These are phyloP conservation scores for Hypomecis atomaria DNA, from an alignment of 2,888 invertebrate species.

Conservation along the genomic window DNA sequence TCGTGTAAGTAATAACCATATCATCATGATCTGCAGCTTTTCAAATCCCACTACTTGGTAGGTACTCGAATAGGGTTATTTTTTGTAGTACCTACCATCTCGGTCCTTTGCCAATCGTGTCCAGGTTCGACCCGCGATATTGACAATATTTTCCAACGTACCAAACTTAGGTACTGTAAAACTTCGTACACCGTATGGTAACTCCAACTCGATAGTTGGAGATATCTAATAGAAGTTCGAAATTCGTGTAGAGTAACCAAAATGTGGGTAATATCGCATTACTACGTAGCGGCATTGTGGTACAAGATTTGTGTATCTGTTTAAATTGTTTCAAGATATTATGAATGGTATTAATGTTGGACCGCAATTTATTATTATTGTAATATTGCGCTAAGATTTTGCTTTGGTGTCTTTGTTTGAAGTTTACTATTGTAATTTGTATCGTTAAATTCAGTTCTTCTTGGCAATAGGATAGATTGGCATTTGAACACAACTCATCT, in stretches of 20 bases:
- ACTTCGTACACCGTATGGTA: background rate
- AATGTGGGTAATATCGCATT: conserved; percentile 15
- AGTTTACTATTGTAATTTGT: too few relatives aligned
- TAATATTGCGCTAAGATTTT: background rate
- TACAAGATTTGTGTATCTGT: conserved; percentile 10
- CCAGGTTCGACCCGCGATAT: too few relatives aligned
- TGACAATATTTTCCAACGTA: background rate
- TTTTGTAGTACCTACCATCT: too few relatives aligned
- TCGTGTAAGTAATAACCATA: too few relatives aligned
- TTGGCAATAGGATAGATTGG: too few relatives aligned
- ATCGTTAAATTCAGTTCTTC: too few relatives aligned
- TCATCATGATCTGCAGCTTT: too few relatives aligned
- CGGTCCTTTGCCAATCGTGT: too few relatives aligned
- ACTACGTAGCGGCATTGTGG: conserved; percentile 1
- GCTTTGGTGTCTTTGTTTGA: too few relatives aligned
- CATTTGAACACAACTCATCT: too few relatives aligned
- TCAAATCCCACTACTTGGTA: too few relatives aligned
- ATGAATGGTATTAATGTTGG: background rate
- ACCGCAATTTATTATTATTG: background rate
- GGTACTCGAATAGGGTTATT: too few relatives aligned
- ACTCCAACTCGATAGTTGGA: conserved; percentile 14
- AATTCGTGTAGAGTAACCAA: conserved; percentile 16
- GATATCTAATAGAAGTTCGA: conserved; percentile 25
- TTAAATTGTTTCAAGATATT: background rate
- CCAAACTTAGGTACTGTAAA: background rate